Conservation (phyloP, 2,797 vertebrate species). For the Schizopygopsis pylzovi region DNA sequence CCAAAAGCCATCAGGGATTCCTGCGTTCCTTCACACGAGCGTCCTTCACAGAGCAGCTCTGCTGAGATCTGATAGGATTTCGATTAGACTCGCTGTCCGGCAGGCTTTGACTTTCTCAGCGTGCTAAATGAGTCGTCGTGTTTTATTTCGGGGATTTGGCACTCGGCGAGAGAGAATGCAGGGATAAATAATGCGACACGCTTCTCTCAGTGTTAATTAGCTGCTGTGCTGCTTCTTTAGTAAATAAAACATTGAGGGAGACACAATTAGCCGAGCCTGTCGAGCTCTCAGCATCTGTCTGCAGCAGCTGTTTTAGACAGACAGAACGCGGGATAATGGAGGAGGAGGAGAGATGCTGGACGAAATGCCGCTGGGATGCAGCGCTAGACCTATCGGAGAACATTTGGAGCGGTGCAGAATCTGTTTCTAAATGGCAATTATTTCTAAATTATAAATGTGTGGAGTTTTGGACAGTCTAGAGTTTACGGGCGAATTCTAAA, state of each 20-base stretch:
- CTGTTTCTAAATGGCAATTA: no score
- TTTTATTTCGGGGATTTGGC: background rate
- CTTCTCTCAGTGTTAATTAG: slow-evolving; percentile 67
- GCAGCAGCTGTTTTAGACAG: slow-evolving; percentile 73
- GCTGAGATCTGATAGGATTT: background rate
- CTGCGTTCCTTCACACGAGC: background rate
- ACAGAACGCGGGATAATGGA: slow-evolving; percentile 26
- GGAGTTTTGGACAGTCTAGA: background rate
- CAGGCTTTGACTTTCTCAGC: background rate
- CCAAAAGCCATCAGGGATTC: background rate
- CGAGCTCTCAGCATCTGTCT: slow-evolving; percentile 73
- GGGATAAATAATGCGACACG: slow-evolving; percentile 60
- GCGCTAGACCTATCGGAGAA: background rate
- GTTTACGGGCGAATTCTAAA: background rate
- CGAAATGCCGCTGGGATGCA: background rate
- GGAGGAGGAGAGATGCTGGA: slow-evolving; percentile 19
- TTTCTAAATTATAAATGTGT: no score
- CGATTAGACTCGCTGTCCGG: background rate
- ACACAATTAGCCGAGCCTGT: slow-evolving; percentile 76
- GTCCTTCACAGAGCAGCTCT: background rate
- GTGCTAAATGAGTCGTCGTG: background rate
- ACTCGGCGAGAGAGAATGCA: slow-evolving; percentile 36
- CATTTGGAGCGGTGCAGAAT: background rate
- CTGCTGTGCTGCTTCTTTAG: slow-evolving; percentile 65
- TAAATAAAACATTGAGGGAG: slow-evolving; percentile 79